A percentile compares a stretch with the other conserved stretches of the same genome.
Evolutionary conservation across 1,140 invertebrate species (phyloP).

Genomic region (Formica exsecta): DNA sequence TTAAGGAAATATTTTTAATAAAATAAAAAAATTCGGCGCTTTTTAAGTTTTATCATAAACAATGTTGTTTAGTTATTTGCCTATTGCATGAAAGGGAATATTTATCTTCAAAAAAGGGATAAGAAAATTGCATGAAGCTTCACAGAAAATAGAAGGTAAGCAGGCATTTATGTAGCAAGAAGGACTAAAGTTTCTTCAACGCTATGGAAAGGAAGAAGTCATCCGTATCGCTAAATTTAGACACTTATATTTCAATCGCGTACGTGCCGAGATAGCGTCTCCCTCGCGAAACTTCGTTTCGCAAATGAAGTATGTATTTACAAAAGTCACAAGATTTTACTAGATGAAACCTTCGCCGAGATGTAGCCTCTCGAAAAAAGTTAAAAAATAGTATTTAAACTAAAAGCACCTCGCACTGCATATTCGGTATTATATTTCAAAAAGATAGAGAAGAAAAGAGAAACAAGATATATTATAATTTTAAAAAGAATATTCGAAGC

Average conservation of each 20-base stretch:
- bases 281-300: constrained; percentile 11
- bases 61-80: neutral
- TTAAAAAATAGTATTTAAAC: neutral
- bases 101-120: constrained; percentile 18
- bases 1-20: neutral
- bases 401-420: neutral
- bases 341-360: constrained; percentile 24
- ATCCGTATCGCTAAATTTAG: constrained; percentile 54
- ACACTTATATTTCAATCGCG: constrained; percentile 45
- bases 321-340: neutral
- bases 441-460: neutral
- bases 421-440: neutral
- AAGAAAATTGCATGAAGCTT: neutral
- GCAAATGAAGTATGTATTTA: constrained; percentile 25
- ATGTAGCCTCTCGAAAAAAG: neutral
- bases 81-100: constrained; percentile 17
- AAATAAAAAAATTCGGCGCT: neutral
- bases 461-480: neutral
- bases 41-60: neutral
- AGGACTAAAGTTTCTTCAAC: neutral
- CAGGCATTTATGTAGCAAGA: constrained; percentile 25
- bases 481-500: neutral
- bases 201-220: neutral
- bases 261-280: constrained; percentile 7
- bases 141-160: constrained; percentile 27